These are phyloP conservation scores for Sus scrofa DNA, from an alignment of 2,113 vertebrate genomes.

Conservation along the genomic window T2T-Sscrofa CM000813.6:100380501-100381000, in stretches of 20 bases:
- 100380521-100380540: background rate
- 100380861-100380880: conserved; percentile 19
- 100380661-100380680: background rate
- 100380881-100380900: background rate
- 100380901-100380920: background rate
- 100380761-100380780: background rate
- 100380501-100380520: conserved; percentile 25
- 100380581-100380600: background rate
- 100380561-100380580: background rate
- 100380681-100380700: background rate
- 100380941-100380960: background rate
- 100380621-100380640: background rate
- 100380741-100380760: conserved; percentile 5
- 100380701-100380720: background rate
- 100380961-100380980: background rate
- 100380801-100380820: conserved; percentile 10
- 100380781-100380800: background rate
- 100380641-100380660: background rate
- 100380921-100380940: conserved; percentile 28
- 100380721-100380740: background rate
- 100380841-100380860: background rate
- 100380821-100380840: background rate
- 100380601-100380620: background rate
- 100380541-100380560: background rate
- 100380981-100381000: background rate